A percentile compares a stretch with the other conserved stretches of the same genome.
Evolutionary conservation across 2,797 vertebrate species (phyloP).

Genomic region (Varecia variegata): DNA sequence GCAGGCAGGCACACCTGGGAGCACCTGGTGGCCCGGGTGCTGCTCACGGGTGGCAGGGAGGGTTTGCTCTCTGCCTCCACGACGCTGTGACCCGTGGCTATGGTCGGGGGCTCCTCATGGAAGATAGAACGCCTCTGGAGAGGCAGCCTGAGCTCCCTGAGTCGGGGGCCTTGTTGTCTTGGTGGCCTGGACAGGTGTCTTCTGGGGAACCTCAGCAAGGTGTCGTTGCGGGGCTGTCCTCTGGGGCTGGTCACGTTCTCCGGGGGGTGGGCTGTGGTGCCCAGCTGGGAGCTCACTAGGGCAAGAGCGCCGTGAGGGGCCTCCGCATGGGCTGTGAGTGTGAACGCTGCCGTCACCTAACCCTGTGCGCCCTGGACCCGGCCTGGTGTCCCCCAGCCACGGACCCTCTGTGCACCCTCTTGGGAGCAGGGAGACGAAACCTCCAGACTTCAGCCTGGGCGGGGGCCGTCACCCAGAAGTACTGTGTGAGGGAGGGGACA

Average conservation of each 20-base stretch:
- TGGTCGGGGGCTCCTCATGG: background rate
- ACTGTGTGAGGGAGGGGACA: background rate
- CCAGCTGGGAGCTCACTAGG: too few relatives aligned
- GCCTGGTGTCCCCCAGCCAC: background rate
- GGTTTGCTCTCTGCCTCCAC: background rate
- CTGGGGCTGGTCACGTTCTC: background rate
- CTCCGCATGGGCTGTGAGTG: too few relatives aligned
- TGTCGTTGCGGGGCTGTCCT: background rate
- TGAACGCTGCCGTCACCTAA: accelerated
- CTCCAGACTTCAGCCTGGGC: background rate
- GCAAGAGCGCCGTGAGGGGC: accelerated
- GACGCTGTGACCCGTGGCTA: background rate
- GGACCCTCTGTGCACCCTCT: background rate
- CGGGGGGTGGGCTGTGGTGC: accelerated
- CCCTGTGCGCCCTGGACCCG: accelerated
- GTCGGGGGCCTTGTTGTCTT: background rate
- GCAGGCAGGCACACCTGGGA: accelerated
- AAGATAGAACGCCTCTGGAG: accelerated
- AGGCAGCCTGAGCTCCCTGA: background rate
- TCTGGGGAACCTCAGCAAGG: background rate
- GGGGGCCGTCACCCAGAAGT: accelerated
- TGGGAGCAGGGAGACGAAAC: background rate
- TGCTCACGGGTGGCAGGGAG: accelerated
- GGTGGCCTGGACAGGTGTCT: background rate
- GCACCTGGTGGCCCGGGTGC: accelerated